A percentile compares a stretch with the other conserved stretches of the same genome.
Evolutionary conservation across 37 sponge, comb jelly and placozoan species (phyloP).

Genomic region (Mnemiopsis leidyi): DNA sequence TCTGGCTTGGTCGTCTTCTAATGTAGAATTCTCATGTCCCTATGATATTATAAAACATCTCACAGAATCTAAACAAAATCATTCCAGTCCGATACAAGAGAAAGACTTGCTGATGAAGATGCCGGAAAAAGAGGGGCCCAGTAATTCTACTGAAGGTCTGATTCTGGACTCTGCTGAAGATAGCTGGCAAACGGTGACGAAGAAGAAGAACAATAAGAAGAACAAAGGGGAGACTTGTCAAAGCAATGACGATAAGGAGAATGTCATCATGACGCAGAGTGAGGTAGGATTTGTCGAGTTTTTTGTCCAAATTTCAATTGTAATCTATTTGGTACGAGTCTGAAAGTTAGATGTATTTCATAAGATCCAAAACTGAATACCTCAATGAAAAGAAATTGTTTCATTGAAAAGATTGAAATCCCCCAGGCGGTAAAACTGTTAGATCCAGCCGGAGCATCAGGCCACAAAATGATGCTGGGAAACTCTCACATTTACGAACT

Average conservation of each 20-base stretch:
- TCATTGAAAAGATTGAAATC: too few species aligned
- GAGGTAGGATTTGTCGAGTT: neutral
- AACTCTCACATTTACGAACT: constrained; percentile 56
- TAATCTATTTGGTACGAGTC: too few species aligned
- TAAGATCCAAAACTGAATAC: too few species aligned
- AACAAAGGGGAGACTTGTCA: neutral
- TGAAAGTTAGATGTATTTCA: too few species aligned
- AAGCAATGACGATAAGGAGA: constrained; percentile 2
- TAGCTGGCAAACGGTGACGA: neutral
- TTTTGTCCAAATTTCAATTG: too few species aligned
- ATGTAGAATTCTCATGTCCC: too few species aligned
- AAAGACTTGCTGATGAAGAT: neutral
- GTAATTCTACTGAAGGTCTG: neutral
- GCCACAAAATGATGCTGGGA: neutral
- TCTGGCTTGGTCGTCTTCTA: too few species aligned
- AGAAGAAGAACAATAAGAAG: constrained; percentile 1
- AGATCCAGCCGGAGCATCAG: neutral
- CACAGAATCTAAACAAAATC: too few species aligned
- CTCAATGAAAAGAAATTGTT: too few species aligned
- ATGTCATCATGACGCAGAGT: constrained; percentile 14
- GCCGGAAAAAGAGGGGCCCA: neutral
- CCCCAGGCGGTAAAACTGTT: neutral
- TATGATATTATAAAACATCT: too few species aligned
- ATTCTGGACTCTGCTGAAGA: constrained; percentile 5
- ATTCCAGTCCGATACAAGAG: constrained; percentile 11